These are phyloP conservation scores for Micropterix aruncella DNA, from an alignment of 2,888 invertebrate species.

Conservation along the genomic window DNA sequence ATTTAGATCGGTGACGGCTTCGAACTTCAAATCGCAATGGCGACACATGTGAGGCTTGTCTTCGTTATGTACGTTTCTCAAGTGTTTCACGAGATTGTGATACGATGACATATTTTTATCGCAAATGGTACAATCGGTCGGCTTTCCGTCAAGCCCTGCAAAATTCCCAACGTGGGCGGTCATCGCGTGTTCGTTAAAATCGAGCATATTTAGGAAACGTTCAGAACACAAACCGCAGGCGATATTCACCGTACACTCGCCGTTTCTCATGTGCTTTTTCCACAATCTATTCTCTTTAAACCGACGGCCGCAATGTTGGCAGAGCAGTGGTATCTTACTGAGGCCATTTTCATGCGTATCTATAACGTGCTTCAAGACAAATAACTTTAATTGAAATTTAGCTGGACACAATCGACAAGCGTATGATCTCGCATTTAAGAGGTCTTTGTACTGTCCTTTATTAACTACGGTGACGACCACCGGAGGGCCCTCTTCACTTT, in stretches of 20 bases:
- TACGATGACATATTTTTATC: conserved; percentile 39
- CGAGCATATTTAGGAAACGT: conserved; percentile 29
- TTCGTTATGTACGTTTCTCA: conserved; percentile 33
- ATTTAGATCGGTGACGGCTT: conserved; percentile 38
- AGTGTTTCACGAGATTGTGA: conserved; percentile 42
- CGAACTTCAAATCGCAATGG: conserved; percentile 42
- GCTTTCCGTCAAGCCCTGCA: conserved; percentile 28
- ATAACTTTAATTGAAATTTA: conserved; percentile 36
- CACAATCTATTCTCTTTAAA: conserved; percentile 32
- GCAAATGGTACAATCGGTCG: conserved; percentile 39
- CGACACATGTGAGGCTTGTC: conserved; percentile 41
- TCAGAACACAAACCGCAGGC: conserved; percentile 35
- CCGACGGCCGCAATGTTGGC: conserved; percentile 30
- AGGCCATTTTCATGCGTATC: conserved; percentile 37
- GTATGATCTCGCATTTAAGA: conserved; percentile 35
- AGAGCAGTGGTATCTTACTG: conserved; percentile 25
- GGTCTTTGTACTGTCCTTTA: conserved; percentile 31
- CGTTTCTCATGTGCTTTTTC: conserved; percentile 35
- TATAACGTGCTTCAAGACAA: conserved; percentile 36
- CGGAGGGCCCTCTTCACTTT: conserved; percentile 20
- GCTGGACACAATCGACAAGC: conserved; percentile 36
- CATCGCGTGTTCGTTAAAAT: conserved; percentile 35
- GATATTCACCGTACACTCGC: conserved; percentile 44
- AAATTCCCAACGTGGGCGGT: conserved; percentile 30
- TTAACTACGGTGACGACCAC: conserved; percentile 18